A percentile compares a stretch with the other conserved stretches of the same genome.
Evolutionary conservation across 2,113 vertebrate species (phyloP).

Genomic region (Brachyistius frenatus): DNA sequence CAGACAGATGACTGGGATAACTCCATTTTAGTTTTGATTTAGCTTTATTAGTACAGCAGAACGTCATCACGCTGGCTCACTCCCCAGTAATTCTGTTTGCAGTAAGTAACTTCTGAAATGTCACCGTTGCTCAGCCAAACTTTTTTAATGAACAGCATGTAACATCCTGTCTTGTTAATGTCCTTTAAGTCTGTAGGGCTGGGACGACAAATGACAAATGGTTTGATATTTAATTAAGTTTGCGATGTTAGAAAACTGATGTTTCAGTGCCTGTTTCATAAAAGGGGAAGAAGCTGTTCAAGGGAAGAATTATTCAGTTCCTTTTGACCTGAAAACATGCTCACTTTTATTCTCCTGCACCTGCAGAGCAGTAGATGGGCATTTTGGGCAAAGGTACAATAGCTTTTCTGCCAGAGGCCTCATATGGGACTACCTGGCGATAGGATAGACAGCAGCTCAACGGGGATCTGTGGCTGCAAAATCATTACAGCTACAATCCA

Average conservation of each 20-base stretch:
- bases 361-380: conserved; percentile 73
- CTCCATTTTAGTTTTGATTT: conserved; percentile 15
- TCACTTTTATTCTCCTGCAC: conserved; percentile 51
- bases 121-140: conserved; percentile 5
- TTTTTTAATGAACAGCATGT: neutral
- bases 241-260: conserved; percentile 3
- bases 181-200: too few species aligned
- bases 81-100: neutral
- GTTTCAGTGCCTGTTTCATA: neutral
- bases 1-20: too few species aligned
- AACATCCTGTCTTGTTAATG: too few species aligned
- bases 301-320: conserved; percentile 48
- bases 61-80: neutral
- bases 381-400: conserved; percentile 64
- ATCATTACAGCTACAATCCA: conserved; percentile 65
- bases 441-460: conserved; percentile 66
- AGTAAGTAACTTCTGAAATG: conserved; percentile 14
- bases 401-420: conserved; percentile 60
- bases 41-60: too few species aligned
- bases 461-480: conserved; percentile 69
- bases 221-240: conserved; percentile 7
- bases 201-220: neutral
- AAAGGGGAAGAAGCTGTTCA: conserved; percentile 3
- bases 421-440: conserved; percentile 60
- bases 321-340: conserved; percentile 61